Conservation (phyloP, 2,888 invertebrate genomes). For the Timema podura region DNA sequence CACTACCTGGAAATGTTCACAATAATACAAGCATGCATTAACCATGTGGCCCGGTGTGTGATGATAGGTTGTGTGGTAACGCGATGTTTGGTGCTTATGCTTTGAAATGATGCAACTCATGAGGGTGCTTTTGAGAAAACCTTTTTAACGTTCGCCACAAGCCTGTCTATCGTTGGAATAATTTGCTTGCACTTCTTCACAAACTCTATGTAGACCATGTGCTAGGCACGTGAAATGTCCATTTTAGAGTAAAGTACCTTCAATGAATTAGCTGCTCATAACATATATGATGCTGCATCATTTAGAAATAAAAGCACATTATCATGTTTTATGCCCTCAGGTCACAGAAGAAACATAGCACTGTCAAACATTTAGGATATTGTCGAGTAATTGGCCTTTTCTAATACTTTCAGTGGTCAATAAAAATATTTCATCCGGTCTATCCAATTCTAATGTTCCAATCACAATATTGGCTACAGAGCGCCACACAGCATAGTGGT, state of each 20-base stretch:
- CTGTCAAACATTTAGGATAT: no score
- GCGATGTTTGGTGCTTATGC: background rate
- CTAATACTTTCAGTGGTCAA: background rate
- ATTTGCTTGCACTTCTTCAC: background rate
- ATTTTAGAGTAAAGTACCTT: no score
- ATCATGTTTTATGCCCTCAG: background rate
- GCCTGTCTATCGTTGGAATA: slow-evolving; percentile 4
- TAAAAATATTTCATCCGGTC: slow-evolving; percentile 14
- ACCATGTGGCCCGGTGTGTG: slow-evolving; percentile 7
- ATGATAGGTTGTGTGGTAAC: slow-evolving; percentile 14
- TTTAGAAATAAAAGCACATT: slow-evolving; percentile 16
- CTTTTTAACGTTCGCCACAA: background rate
- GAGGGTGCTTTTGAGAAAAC: slow-evolving; percentile 6
- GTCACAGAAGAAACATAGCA: background rate
- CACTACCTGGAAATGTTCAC: no score
- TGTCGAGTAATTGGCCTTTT: no score
- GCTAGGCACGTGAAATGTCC: no score
- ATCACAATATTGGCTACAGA: slow-evolving; percentile 11
- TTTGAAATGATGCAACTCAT: slow-evolving; percentile 1
- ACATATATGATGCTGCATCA: background rate
- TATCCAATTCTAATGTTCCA: no score
- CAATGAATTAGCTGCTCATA: no score
- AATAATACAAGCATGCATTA: background rate
- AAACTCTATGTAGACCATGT: no score
- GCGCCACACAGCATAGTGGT: background rate